Conservation (phyloP, 2,797 vertebrate genomes). For the Salarias fasciatus region DNA sequence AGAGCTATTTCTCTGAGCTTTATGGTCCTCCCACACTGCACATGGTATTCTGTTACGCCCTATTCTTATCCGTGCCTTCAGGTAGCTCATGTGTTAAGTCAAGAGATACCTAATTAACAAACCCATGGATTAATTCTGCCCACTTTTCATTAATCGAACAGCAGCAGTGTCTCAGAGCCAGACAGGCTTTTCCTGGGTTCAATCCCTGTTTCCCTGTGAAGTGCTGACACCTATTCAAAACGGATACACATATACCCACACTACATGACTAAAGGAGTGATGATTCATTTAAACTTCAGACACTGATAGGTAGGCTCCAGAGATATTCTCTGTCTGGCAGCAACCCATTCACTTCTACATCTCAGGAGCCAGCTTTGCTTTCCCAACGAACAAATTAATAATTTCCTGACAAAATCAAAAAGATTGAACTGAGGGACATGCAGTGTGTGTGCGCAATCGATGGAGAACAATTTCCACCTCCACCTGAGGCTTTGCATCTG, state of each 20-base stretch:
- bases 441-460: slow-evolving; percentile 26
- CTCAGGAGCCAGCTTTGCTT: slow-evolving; percentile 35
- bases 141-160: slow-evolving; percentile 68
- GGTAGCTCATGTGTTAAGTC: slow-evolving; percentile 78
- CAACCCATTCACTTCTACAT: slow-evolving; percentile 31
- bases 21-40: slow-evolving; percentile 63
- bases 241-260: slow-evolving; percentile 46
- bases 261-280: slow-evolving; percentile 41
- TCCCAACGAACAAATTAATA: slow-evolving; percentile 42
- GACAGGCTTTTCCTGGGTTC: slow-evolving; percentile 37
- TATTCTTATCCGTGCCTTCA: slow-evolving; percentile 81
- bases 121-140: slow-evolving; percentile 69
- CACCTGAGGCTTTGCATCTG: slow-evolving; percentile 24
- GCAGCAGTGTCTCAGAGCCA: slow-evolving; percentile 42
- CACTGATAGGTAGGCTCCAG: slow-evolving; percentile 50
- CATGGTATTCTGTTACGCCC: slow-evolving; percentile 70
- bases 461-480: slow-evolving; percentile 39
- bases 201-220: slow-evolving; percentile 30
- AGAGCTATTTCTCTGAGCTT: slow-evolving; percentile 72
- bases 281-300: slow-evolving; percentile 59
- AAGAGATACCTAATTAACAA: slow-evolving; percentile 80
- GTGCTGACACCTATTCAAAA: slow-evolving; percentile 49
- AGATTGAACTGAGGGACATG: slow-evolving; percentile 21
- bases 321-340: slow-evolving; percentile 40
- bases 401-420: slow-evolving; percentile 46